These are phyloP conservation scores for Psilopsiagon aurifrons DNA, from an alignment of 2,113 vertebrate species.

Conservation along the genomic window DNA sequence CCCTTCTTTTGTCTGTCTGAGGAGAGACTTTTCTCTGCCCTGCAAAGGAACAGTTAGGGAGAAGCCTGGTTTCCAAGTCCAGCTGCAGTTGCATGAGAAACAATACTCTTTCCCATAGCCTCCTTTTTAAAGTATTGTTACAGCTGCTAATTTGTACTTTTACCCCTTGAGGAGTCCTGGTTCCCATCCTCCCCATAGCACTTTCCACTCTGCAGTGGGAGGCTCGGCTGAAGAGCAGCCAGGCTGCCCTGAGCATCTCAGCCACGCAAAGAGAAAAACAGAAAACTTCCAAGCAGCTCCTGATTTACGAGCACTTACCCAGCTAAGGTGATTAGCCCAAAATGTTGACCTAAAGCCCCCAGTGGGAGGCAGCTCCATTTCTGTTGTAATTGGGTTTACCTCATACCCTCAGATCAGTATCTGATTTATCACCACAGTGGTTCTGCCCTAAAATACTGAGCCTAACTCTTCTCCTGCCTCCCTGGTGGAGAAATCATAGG, in stretches of 20 bases:
- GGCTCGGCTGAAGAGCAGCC: not conserved
- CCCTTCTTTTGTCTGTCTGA: not conserved
- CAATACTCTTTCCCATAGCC: not conserved
- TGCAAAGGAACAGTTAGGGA: not conserved
- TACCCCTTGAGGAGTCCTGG: not conserved
- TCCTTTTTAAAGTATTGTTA: not conserved
- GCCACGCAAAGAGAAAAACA: not conserved
- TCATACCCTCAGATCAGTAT: slow-evolving; percentile 48
- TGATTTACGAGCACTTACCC: slow-evolving; percentile 30
- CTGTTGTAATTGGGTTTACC: slow-evolving; percentile 49
- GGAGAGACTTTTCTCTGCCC: not conserved
- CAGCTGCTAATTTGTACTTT: not conserved
- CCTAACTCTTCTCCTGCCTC: not conserved
- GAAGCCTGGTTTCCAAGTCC: not conserved
- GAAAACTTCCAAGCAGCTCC: not conserved
- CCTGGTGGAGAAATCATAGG: not conserved
- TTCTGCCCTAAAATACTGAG: slow-evolving; percentile 11
- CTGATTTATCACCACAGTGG: slow-evolving; percentile 45
- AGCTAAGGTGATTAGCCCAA: slow-evolving; percentile 57
- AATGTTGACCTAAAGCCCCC: slow-evolving; percentile 35
- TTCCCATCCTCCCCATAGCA: not conserved
- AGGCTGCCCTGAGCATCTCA: not conserved
- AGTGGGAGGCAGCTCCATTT: slow-evolving; percentile 35
- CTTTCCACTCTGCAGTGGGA: not conserved
- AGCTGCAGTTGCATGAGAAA: not conserved